These are phyloP conservation scores for Nemotelus pantherinus DNA, from an alignment of 2,888 invertebrate genomes.

Conservation along the genomic window DNA sequence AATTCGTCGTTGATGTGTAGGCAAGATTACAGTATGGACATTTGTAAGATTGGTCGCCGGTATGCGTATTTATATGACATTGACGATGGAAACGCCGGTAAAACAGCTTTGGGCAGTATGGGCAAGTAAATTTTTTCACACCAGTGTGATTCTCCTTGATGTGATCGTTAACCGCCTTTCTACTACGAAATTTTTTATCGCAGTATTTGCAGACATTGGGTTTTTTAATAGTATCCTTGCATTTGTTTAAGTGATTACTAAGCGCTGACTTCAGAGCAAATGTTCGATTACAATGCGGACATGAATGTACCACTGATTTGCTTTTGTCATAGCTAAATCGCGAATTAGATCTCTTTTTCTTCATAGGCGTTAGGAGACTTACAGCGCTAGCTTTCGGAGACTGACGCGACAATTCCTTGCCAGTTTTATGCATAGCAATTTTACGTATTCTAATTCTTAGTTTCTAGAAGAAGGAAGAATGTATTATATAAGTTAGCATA, in stretches of 20 bases:
- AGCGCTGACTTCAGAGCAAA: background rate
- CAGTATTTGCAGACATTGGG: constrained; percentile 8
- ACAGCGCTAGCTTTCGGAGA: too few relatives aligned
- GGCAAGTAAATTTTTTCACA: background rate
- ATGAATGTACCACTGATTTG: background rate
- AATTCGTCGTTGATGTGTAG: constrained; percentile 24
- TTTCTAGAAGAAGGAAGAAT: too few relatives aligned
- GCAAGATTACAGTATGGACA: constrained; percentile 10
- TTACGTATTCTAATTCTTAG: too few relatives aligned
- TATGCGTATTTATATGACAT: constrained; percentile 3
- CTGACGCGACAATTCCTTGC: too few relatives aligned
- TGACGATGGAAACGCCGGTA: background rate
- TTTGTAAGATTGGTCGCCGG: constrained; percentile 9
- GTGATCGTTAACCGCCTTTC: background rate
- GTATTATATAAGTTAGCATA: too few relatives aligned
- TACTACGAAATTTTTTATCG: background rate
- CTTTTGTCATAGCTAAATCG: too few relatives aligned
- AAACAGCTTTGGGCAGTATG: constrained; percentile 10
- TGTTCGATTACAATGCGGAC: background rate
- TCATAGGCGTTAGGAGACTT: too few relatives aligned
- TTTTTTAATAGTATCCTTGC: too few relatives aligned
- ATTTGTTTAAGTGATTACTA: too few relatives aligned
- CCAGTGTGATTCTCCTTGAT: background rate
- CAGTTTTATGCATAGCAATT: too few relatives aligned
- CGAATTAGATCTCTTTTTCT: too few relatives aligned